Evolutionary conservation across 1,140 invertebrate genomes (phyloP).

Genomic region (Probaryconus sp.): DNA sequence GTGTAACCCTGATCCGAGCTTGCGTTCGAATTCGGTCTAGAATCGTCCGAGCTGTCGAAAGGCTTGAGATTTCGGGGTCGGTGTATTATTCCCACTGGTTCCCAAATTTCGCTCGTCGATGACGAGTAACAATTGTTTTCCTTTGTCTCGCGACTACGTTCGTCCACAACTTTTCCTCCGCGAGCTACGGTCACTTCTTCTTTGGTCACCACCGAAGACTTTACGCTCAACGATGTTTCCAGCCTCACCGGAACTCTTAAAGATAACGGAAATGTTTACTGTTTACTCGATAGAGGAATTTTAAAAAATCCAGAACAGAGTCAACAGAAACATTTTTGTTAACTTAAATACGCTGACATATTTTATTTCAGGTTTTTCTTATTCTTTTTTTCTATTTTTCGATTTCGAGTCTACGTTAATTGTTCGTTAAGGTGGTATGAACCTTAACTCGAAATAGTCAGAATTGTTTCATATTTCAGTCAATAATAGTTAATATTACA

Average conservation of each 20-base stretch:
- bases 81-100: slow-evolving; percentile 80
- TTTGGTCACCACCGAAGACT: slow-evolving; percentile 85
- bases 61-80: slow-evolving; percentile 73
- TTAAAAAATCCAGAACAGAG: too few relatives aligned
- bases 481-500: too few relatives aligned
- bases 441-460: too few relatives aligned
- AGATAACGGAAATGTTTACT: slow-evolving; percentile 10
- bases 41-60: slow-evolving; percentile 75
- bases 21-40: slow-evolving; percentile 74
- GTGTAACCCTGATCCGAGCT: slow-evolving; percentile 77
- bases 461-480: too few relatives aligned
- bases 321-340: too few relatives aligned
- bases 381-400: too few relatives aligned
- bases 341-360: too few relatives aligned
- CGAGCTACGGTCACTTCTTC: slow-evolving; percentile 86
- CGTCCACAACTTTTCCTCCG: slow-evolving; percentile 84
- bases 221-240: slow-evolving; percentile 86
- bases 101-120: slow-evolving; percentile 84
- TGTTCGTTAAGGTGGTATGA: too few relatives aligned
- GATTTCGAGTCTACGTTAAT: too few relatives aligned
- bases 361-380: too few relatives aligned
- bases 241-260: slow-evolving; percentile 83
- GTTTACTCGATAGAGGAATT: not conserved
- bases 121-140: slow-evolving; percentile 85
- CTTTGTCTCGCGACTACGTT: slow-evolving; percentile 85